These are phyloP conservation scores for Batillaria attramentaria DNA, from an alignment of 1,140 invertebrate genomes.

Conservation along the genomic window DNA sequence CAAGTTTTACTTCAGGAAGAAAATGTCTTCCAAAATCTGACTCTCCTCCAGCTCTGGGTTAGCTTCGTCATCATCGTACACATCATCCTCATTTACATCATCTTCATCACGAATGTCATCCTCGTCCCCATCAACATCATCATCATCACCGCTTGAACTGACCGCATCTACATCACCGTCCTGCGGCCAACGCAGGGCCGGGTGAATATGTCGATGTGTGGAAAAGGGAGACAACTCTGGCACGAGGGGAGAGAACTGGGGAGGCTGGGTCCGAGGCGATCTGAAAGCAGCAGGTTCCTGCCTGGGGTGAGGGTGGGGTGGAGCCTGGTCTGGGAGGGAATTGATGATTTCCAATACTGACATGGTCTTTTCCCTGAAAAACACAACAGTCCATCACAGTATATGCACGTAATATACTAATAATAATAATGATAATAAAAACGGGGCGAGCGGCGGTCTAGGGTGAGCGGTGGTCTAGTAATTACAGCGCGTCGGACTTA, in stretches of 20 bases:
- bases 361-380: slow-evolving; percentile 44
- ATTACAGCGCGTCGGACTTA: neutral
- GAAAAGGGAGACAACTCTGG: neutral
- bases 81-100: slow-evolving; percentile 19
- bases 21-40: slow-evolving; percentile 48
- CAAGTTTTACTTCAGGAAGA: slow-evolving; percentile 42
- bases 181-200: neutral
- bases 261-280: neutral
- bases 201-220: neutral
- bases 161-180: slow-evolving; percentile 1
- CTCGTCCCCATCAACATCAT: slow-evolving; percentile 15
- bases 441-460: neutral
- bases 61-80: slow-evolving; percentile 24
- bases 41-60: slow-evolving; percentile 42
- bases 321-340: slow-evolving; percentile 30
- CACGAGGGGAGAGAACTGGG: neutral
- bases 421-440: neutral
- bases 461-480: neutral
- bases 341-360: slow-evolving; percentile 48
- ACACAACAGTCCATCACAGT: neutral
- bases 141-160: neutral
- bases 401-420: neutral
- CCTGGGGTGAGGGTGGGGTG: neutral
- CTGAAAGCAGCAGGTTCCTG: neutral
- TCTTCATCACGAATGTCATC: neutral